phyloP scores from a whole-genome alignment of 2,797 vertebrate species.

The Enteromius radiatus region DNA sequence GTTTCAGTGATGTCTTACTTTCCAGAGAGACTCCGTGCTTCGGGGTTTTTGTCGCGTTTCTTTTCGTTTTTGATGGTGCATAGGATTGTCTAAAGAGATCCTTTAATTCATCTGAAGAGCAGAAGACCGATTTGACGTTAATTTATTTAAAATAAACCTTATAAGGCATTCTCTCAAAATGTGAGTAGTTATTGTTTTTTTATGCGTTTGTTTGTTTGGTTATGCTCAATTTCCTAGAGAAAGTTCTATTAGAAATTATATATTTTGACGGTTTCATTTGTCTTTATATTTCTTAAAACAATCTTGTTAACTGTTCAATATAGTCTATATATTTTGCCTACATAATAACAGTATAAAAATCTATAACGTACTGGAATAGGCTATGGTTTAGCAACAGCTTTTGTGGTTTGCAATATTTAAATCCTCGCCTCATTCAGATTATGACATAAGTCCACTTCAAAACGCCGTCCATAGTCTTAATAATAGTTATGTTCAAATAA shows the following conservation, averaged over 20 bases:
- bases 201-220: background rate
- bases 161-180: slow-evolving; percentile 8
- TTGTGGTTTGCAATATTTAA: background rate
- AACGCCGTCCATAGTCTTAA: too few relatives aligned
- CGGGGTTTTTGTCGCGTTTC: background rate
- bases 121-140: background rate
- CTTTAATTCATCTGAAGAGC: background rate
- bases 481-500: background rate
- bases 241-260: background rate
- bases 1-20: background rate
- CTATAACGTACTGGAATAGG: background rate
- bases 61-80: background rate
- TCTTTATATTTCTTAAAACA: background rate
- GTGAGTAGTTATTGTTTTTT: slow-evolving; percentile 26
- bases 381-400: background rate
- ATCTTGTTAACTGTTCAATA: too few relatives aligned
- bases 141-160: background rate
- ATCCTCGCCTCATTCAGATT: background rate
- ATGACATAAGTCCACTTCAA: background rate
- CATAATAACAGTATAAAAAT: too few relatives aligned
- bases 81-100: background rate
- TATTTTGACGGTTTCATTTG: background rate
- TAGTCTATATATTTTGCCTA: background rate
- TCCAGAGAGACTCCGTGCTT: background rate
- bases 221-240: background rate